Evolutionary conservation across 1,140 invertebrate species (phyloP).

Genomic region (Acromyrmex charruanus): DNA sequence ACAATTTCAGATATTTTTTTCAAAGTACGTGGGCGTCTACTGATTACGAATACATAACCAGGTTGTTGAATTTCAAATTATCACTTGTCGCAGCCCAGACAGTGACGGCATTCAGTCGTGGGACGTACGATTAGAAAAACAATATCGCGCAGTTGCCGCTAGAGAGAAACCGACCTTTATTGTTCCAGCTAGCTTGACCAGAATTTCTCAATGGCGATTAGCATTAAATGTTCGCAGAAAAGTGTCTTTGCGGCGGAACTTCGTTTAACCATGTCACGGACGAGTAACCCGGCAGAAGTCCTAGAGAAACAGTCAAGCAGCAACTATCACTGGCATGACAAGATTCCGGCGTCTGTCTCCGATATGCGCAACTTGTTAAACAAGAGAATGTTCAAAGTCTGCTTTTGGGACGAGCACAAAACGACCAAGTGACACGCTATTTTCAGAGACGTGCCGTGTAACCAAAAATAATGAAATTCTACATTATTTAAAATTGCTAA

Average conservation of each 20-base stretch:
- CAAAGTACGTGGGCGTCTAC: background rate
- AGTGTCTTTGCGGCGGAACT: constrained; percentile 24
- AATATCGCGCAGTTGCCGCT: constrained; percentile 27
- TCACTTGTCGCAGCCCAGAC: constrained; percentile 7
- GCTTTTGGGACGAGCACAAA: constrained; percentile 28
- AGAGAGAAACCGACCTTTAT: background rate
- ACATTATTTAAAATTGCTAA: background rate
- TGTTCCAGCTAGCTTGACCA: background rate
- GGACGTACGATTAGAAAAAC: constrained; percentile 47
- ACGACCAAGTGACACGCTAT: constrained; percentile 20
- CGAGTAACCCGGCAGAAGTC: constrained; percentile 33
- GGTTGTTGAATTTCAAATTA: constrained; percentile 55
- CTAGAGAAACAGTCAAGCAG: constrained; percentile 14
- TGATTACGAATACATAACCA: constrained; percentile 24
- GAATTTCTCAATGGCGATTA: constrained; percentile 44
- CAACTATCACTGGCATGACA: constrained; percentile 31
- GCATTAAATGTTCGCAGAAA: constrained; percentile 36
- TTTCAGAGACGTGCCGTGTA: background rate
- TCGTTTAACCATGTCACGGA: constrained; percentile 35
- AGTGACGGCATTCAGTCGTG: constrained; percentile 29
- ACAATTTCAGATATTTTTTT: constrained; percentile 12
- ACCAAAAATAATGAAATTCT: background rate
- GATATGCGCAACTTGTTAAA: constrained; percentile 47
- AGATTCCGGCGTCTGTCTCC: constrained; percentile 28
- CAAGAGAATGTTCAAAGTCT: constrained; percentile 41